phyloP scores from a whole-genome alignment of 2,113 vertebrate genomes.

The Empidonax traillii region DNA sequence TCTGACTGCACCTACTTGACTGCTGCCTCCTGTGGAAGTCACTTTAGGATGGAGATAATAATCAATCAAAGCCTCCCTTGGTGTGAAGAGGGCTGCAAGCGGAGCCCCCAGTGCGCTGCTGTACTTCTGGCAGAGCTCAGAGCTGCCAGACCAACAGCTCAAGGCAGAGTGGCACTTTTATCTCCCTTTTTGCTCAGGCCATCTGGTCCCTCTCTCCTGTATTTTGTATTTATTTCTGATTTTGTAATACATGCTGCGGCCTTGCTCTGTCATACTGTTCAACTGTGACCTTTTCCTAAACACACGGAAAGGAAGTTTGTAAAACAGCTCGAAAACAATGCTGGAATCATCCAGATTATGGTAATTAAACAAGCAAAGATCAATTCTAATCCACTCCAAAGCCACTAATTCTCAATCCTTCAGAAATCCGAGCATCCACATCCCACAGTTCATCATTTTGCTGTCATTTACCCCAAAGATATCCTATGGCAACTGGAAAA shows the following conservation, averaged over 20 bases:
- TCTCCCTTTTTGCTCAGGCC: not conserved
- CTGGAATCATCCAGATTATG: not conserved
- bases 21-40: not conserved
- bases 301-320: not conserved
- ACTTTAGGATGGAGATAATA: not conserved
- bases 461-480: not conserved
- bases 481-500: not conserved
- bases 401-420: not conserved
- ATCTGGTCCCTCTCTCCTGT: not conserved
- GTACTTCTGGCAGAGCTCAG: not conserved
- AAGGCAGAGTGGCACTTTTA: not conserved
- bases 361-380: constrained; percentile 9
- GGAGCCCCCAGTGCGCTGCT: not conserved
- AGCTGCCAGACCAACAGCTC: not conserved
- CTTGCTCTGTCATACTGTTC: not conserved
- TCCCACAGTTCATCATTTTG: not conserved
- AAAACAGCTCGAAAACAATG: not conserved
- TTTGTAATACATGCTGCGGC: not conserved
- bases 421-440: not conserved
- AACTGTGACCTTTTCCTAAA: not conserved
- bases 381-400: not conserved
- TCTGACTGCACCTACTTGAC: not conserved
- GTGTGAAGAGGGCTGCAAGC: not conserved
- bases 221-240: not conserved
- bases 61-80: not conserved